A percentile compares a stretch with the other conserved stretches of the same genome.
Evolutionary conservation across 1,140 invertebrate species (phyloP).

Genomic region (Ostrea denselamellosa): DNA sequence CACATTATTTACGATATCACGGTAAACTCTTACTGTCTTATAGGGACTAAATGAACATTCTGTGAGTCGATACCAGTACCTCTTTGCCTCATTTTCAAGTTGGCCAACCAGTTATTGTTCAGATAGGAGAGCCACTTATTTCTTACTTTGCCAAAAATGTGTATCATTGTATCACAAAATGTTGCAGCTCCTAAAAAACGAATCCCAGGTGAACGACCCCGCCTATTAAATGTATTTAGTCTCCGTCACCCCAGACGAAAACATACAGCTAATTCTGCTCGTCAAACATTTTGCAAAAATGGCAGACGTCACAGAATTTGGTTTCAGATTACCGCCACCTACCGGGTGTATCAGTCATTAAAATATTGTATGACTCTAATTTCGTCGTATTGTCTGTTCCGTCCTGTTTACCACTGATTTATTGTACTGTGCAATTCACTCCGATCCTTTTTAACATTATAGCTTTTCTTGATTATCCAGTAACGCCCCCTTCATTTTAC

Average conservation of each 20-base stretch:
- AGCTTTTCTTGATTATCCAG: too few relatives aligned
- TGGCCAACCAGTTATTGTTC: too few relatives aligned
- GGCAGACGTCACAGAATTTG: not conserved
- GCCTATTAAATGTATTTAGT: not conserved
- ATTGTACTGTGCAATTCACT: not conserved
- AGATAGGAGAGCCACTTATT: too few relatives aligned
- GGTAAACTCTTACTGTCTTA: too few relatives aligned
- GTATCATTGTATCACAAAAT: not conserved
- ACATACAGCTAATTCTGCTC: slow-evolving; percentile 3
- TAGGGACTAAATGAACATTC: too few relatives aligned
- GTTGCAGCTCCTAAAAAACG: not conserved
- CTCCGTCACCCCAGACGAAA: not conserved
- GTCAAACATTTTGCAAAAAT: slow-evolving; percentile 24
- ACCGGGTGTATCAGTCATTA: slow-evolving; percentile 22
- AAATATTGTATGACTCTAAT: slow-evolving; percentile 32
- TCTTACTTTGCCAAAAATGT: too few relatives aligned
- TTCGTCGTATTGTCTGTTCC: not conserved
- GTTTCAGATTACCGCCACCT: slow-evolving; percentile 19
- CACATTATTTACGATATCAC: too few relatives aligned
- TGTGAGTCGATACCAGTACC: too few relatives aligned
- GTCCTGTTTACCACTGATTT: slow-evolving; percentile 24
- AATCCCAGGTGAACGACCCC: not conserved
- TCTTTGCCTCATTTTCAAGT: too few relatives aligned
- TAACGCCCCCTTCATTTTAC: not conserved
- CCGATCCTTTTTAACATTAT: not conserved